Evolutionary conservation across 1,140 invertebrate species (phyloP), one percentile per base, ranked within the genome.

Genomic region (Microplitis demolitor): DNA sequence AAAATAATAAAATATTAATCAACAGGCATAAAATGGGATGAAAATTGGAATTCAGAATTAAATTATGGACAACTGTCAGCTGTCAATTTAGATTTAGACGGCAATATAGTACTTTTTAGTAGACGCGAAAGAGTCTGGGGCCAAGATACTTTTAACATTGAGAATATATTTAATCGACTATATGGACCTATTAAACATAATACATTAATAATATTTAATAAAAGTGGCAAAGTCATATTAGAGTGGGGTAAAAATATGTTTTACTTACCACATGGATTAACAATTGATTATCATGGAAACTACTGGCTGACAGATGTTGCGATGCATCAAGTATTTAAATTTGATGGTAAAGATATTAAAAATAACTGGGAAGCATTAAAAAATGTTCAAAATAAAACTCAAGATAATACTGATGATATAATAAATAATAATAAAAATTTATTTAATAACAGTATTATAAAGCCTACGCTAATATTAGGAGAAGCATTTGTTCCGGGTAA

Each of bases 231-330:
- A 54, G 78, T 94, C 0, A 78, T 97, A 4, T 89, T 93, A 71
- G 88, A 91, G 79, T 96, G 95, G 92, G 96, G 96, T 24, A 89
- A 89, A 75, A 90, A 94, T 77, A 88, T 93, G 94, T 98, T 98
- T 88, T 97, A 94, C 82, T 88, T 99, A 83, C 97, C 97, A 0
- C 97, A 99, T 87, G 97, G 97, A 8, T 90, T 99, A 34, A 96
- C 94, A 50, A 90, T 98, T 24, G 97, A 98, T 83, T 83, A 86
- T 13, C 83, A 91, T 45, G 92, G 93, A 61, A 97, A 97, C 88
- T 90, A 96, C 53, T 97, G 94, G 93, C 81, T 97, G 13, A 99
- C 97, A 0, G 97, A 99, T 88, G 93, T 96, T 1, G 97, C 94
- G 1, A 84, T 97, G 69, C 97, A 99, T 87, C 97, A 98, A 87